Percentiles rank a stretch among this genome's conserved stretches.
These are phyloP conservation scores for Symphodus melops DNA, from an alignment of 2,113 vertebrate genomes.

Conservation along the genomic window DNA sequence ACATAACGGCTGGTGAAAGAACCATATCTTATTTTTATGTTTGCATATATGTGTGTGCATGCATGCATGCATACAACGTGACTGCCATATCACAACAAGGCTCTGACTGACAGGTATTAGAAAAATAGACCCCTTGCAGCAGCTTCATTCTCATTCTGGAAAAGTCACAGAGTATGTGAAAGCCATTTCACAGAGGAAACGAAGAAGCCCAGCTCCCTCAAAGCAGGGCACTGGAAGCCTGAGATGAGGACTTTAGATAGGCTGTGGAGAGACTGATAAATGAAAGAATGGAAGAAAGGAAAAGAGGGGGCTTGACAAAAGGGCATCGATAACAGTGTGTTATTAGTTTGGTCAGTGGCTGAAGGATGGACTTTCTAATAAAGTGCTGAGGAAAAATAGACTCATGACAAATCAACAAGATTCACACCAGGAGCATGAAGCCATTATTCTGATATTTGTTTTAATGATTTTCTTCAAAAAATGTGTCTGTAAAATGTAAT, in stretches of 20 bases:
- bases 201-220: constrained; percentile 45
- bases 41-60: neutral
- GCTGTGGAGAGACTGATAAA: constrained; percentile 19
- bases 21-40: constrained; percentile 17
- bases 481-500: neutral
- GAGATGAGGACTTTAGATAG: constrained; percentile 37
- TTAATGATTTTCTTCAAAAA: no score
- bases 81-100: constrained; percentile 14
- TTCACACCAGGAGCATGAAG: neutral
- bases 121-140: constrained; percentile 32
- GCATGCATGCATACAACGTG: constrained; percentile 1
- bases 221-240: constrained; percentile 25
- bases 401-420: neutral
- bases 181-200: constrained; percentile 58
- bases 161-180: constrained; percentile 37
- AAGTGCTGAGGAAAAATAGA: constrained; percentile 8
- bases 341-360: constrained; percentile 6
- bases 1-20: constrained; percentile 47
- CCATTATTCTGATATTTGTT: neutral
- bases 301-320: constrained; percentile 4
- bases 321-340: neutral
- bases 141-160: constrained; percentile 71
- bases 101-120: constrained; percentile 28
- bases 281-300: constrained; percentile 17
- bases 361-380: constrained; percentile 10